Evolutionary conservation across 2,113 vertebrate genomes (phyloP).

Genomic region (Danionella cerebrum): DNA sequence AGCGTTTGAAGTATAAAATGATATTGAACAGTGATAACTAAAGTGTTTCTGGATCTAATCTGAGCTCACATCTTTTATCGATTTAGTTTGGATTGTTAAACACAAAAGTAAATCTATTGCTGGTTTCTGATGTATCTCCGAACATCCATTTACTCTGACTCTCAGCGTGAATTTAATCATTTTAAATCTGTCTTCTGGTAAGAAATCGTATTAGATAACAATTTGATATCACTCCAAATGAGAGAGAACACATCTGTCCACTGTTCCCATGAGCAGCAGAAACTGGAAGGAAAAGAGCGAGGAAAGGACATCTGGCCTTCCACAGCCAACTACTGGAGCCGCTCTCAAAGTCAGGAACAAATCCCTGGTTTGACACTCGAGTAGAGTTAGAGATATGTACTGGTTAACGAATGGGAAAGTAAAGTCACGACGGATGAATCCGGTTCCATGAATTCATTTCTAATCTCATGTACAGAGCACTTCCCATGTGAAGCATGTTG

Average conservation of each 20-base stretch:
- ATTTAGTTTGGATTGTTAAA: too few relatives aligned
- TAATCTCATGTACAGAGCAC: conserved; percentile 46
- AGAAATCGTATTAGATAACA: neutral
- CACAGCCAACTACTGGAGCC: neutral
- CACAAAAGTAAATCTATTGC: too few relatives aligned
- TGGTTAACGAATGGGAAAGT: too few relatives aligned
- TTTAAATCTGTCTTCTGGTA: neutral
- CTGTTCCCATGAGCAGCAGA: neutral
- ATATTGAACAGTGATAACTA: too few relatives aligned
- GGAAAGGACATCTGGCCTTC: neutral
- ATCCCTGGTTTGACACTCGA: too few relatives aligned
- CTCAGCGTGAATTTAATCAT: neutral
- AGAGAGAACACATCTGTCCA: neutral
- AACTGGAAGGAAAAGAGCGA: neutral
- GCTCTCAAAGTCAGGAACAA: neutral
- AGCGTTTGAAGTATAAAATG: too few relatives aligned
- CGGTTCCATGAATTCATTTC: conserved; percentile 42
- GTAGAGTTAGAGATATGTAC: too few relatives aligned
- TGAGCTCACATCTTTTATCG: too few relatives aligned
- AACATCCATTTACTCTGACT: too few relatives aligned
- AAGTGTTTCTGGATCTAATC: too few relatives aligned
- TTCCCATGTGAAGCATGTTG: conserved; percentile 45
- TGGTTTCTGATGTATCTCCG: too few relatives aligned
- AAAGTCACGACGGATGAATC: neutral
- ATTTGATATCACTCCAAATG: neutral